These are phyloP conservation scores for Spisula subtruncata DNA, from an alignment of 2,888 invertebrate genomes.

Conservation along the genomic window DNA sequence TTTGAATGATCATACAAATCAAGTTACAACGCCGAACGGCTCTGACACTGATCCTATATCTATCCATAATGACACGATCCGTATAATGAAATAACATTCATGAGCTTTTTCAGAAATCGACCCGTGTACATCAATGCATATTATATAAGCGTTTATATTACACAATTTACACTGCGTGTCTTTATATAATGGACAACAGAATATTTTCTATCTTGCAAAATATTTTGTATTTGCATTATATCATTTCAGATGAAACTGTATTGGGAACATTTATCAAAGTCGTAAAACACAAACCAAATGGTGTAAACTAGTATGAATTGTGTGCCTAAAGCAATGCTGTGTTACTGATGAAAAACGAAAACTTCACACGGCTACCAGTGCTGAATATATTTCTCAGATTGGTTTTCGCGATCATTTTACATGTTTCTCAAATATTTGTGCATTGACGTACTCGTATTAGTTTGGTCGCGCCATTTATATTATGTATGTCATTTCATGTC, in stretches of 20 bases:
- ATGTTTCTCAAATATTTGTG: too few species aligned
- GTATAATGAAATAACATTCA: constrained; percentile 10
- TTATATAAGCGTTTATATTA: background rate
- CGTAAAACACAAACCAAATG: background rate
- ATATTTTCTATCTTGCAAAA: background rate
- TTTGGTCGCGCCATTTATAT: too few species aligned
- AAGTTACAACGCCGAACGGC: background rate
- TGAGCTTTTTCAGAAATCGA: background rate
- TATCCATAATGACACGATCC: background rate
- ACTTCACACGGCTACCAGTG: background rate
- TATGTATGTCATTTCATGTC: too few species aligned
- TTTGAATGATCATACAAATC: background rate
- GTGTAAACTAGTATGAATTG: background rate
- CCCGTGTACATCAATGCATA: background rate
- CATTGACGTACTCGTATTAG: too few species aligned
- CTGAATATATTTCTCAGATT: background rate
- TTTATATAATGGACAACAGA: background rate
- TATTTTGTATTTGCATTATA: background rate
- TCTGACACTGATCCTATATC: constrained; percentile 2
- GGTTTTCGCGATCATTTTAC: too few species aligned
- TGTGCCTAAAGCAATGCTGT: background rate
- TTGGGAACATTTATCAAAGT: background rate
- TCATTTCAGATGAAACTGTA: background rate
- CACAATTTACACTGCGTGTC: background rate
- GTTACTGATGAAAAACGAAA: background rate